Percentiles rank a stretch among this genome's conserved stretches.
phyloP scores from a whole-genome alignment of 2,888 invertebrate species.

The Aleiodes leptofemur region DNA sequence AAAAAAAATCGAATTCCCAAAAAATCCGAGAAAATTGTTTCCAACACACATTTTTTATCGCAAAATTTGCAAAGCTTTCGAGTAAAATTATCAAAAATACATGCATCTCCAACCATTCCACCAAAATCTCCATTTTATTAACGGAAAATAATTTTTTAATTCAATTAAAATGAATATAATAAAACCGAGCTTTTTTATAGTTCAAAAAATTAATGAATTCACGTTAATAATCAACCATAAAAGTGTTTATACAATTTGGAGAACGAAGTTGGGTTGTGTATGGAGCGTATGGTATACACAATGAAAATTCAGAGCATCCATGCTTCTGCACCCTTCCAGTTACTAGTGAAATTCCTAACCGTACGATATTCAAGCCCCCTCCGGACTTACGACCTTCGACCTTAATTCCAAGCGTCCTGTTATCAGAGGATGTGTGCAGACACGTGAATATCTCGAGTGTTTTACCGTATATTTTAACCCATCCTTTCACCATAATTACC shows the following conservation, averaged over 20 bases:
- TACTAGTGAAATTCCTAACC: constrained; percentile 47
- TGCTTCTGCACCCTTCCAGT: neutral
- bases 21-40: no score
- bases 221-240: neutral
- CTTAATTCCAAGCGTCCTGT: constrained; percentile 50
- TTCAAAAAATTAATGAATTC: neutral
- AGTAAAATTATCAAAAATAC: no score
- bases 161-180: no score
- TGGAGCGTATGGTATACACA: constrained; percentile 7
- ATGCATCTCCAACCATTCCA: no score
- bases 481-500: constrained; percentile 8
- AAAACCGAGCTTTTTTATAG: neutral
- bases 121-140: no score
- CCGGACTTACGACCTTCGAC: constrained; percentile 50
- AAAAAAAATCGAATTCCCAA: no score
- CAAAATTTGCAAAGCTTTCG: no score
- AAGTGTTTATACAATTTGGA: neutral
- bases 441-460: constrained; percentile 17
- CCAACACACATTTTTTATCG: no score
- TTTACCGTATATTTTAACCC: neutral
- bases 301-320: constrained; percentile 12
- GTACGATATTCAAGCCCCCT: constrained; percentile 46
- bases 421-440: constrained; percentile 21
- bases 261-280: neutral
- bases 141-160: no score